Evolutionary conservation across 2,797 vertebrate genomes (phyloP), one percentile per base, ranked within the genome.

Genomic region (Phoebastria nigripes): DNA sequence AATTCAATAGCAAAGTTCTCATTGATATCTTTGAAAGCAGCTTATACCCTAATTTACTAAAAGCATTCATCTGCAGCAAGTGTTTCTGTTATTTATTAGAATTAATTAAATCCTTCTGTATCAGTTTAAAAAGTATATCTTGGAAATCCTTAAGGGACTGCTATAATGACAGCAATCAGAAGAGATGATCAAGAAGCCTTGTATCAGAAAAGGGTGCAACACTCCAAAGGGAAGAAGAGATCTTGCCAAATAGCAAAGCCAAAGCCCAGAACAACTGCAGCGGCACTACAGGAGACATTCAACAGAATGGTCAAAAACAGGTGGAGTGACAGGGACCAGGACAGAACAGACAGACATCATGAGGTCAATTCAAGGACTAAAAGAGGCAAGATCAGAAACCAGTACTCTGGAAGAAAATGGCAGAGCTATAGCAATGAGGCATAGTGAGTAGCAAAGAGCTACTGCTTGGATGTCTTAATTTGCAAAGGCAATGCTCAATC

Each of bases 81-180:
- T 42, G 39, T 63, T 91, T 61, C 88, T 84, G 46, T 81, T 87
- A 55, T 76, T 94, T 94, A 70, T 87, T 70, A 81, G 33, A 84
- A 83, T 76, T 93, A 79, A 90, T 86, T 74, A 78, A 90, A 90
- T 49, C 55, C 28, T 77, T 29, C 84, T 31, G 8, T 3, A 33
- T 55, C 33, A 33, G 13, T 55, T 41, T 70, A 47, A 82, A 81
- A 79, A 26, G n/a, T 39, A 2, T 46, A 54, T n/a, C 56, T 51
- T 63, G 12, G 24, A 54, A 81, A 47, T 61, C 42, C 70, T 46
- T 17, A 35, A 42, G 74, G 46, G 69, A 29, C 46, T 81, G n/a
- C 16, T 44, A 5, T 24, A 87, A 89, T 6, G 28, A 21, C 21
- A 29, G 89, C 70, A 56, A 58, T 66, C 52, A 66, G 72, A 70